These are phyloP conservation scores for Drosophila lowei DNA, from an alignment of 1,140 invertebrate species.

Conservation along the genomic window DNA sequence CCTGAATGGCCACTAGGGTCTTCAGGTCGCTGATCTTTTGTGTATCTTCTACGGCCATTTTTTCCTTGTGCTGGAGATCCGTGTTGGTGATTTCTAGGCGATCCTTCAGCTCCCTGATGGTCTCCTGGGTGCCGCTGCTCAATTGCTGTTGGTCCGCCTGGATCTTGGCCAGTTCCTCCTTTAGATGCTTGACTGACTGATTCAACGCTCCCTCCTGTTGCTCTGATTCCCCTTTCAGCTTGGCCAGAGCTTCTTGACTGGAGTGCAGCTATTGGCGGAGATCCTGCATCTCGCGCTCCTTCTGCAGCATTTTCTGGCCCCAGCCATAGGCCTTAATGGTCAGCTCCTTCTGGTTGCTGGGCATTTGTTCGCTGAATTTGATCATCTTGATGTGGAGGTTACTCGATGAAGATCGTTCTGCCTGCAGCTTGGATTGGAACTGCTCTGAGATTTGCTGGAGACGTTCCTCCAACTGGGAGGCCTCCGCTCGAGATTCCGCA, in stretches of 20 bases:
- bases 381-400: conserved; percentile 55
- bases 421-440: conserved; percentile 58
- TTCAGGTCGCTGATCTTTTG: conserved; percentile 71
- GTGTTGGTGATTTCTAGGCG: conserved; percentile 58
- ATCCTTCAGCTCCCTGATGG: conserved; percentile 59
- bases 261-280: conserved; percentile 45
- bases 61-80: conserved; percentile 61
- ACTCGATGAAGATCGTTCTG: conserved; percentile 17
- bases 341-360: conserved; percentile 47
- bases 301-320: conserved; percentile 45
- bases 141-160: conserved; percentile 55
- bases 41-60: conserved; percentile 62
- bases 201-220: conserved; percentile 17
- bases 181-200: conserved; percentile 33
- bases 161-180: conserved; percentile 48
- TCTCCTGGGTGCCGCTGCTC: conserved; percentile 28
- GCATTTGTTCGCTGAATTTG: conserved; percentile 58
- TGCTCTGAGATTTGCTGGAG: conserved; percentile 47
- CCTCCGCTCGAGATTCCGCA: conserved; percentile 73
- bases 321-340: conserved; percentile 51
- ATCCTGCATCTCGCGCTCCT: conserved; percentile 58
- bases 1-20: conserved; percentile 61
- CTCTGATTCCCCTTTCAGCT: conserved; percentile 42
- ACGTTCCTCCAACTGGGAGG: conserved; percentile 52
- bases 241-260: conserved; percentile 37